Conservation (phyloP, 2,888 invertebrate species). For the Drosophila diplacantha region DNA sequence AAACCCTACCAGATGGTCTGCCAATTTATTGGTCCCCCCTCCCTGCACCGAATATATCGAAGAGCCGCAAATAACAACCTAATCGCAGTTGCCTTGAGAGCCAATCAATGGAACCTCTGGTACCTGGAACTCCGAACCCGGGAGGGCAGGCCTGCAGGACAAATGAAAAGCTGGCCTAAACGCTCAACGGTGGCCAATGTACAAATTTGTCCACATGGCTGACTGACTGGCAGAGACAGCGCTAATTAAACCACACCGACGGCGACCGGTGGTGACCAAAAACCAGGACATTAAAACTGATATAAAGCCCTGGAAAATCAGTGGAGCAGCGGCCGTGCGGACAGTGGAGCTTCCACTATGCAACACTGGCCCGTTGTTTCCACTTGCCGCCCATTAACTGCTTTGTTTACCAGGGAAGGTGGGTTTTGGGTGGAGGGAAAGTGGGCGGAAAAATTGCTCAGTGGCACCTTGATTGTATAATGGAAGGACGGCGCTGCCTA, state of each 20-base stretch:
- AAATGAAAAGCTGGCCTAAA: constrained; percentile 51
- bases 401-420: constrained; percentile 29
- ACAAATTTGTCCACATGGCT: constrained; percentile 63
- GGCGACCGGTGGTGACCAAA: constrained; percentile 17
- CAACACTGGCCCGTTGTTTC: constrained; percentile 32
- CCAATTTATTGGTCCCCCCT: neutral
- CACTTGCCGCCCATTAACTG: constrained; percentile 49
- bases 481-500: constrained; percentile 51
- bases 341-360: neutral
- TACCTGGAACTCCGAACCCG: constrained; percentile 1
- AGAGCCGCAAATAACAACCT: constrained; percentile 31
- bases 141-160: neutral
- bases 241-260: constrained; percentile 65
- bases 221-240: constrained; percentile 61
- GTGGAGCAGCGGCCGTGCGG: constrained; percentile 4
- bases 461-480: constrained; percentile 63
- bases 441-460: constrained; percentile 23
- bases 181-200: constrained; percentile 53
- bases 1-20: neutral
- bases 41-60: neutral
- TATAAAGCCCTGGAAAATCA: constrained; percentile 60
- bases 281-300: constrained; percentile 51
- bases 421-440: neutral
- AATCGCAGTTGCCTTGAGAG: constrained; percentile 37
- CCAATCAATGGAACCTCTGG: constrained; percentile 51